Evolutionary conservation across 1,140 invertebrate genomes (phyloP).

Genomic region (Thalassaphorura encarpata): DNA sequence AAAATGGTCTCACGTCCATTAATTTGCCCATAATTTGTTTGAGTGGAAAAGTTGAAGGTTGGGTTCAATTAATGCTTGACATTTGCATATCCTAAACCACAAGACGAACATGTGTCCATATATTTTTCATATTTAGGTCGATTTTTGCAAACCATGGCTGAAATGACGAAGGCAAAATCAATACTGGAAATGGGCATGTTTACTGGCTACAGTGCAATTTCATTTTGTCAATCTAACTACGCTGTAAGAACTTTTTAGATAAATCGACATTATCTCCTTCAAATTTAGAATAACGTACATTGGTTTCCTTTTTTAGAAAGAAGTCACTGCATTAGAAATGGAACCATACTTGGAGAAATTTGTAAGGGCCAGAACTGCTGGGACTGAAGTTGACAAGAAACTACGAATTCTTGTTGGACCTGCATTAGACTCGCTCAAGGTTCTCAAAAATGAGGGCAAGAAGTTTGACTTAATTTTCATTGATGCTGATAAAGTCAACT

Average conservation of each 20-base stretch:
- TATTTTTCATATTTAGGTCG: slow-evolving; percentile 13
- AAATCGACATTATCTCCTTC: not conserved
- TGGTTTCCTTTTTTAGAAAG: slow-evolving; percentile 9
- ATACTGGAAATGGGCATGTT: slow-evolving; percentile 31
- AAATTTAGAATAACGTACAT: not conserved
- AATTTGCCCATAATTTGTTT: not conserved
- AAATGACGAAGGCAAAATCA: slow-evolving; percentile 12
- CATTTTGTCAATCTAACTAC: slow-evolving; percentile 17
- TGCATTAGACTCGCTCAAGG: slow-evolving; percentile 15
- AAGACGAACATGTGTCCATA: not conserved
- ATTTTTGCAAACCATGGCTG: slow-evolving; percentile 16
- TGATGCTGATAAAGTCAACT: slow-evolving; percentile 27
- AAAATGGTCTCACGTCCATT: not conserved
- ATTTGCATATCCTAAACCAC: not conserved
- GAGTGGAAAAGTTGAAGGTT: not conserved
- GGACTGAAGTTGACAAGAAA: slow-evolving; percentile 19
- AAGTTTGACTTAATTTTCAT: slow-evolving; percentile 28
- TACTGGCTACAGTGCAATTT: slow-evolving; percentile 25
- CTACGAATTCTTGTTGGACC: slow-evolving; percentile 17
- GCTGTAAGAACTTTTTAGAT: slow-evolving; percentile 7
- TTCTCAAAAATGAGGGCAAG: slow-evolving; percentile 17
- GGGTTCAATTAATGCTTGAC: not conserved
- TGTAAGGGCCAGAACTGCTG: slow-evolving; percentile 8
- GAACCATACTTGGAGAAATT: slow-evolving; percentile 23
- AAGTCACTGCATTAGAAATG: slow-evolving; percentile 20